These are phyloP conservation scores for Sympetrum striolatum DNA, from an alignment of 2,888 invertebrate genomes.

Conservation along the genomic window DNA sequence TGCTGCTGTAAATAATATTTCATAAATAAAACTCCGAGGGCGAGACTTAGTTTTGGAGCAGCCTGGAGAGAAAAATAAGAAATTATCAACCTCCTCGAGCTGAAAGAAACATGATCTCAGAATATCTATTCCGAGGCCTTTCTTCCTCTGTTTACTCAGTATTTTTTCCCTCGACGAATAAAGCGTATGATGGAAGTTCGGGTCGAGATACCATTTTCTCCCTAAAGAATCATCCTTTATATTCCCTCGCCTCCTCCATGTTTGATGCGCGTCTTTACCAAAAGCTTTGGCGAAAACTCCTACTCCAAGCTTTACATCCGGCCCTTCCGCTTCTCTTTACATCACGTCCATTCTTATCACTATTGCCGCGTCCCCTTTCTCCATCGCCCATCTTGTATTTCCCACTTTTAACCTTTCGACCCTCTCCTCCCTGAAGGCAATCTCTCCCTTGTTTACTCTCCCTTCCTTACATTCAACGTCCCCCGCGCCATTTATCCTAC, in stretches of 20 bases:
- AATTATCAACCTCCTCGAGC: neutral
- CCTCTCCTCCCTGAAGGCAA: neutral
- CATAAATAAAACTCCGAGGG: neutral
- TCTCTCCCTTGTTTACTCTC: neutral
- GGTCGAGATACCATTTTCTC: conserved; percentile 26
- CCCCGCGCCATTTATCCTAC: neutral
- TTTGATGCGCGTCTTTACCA: conserved; percentile 30
- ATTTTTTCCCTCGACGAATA: neutral
- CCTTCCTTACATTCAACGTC: neutral
- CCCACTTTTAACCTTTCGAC: neutral
- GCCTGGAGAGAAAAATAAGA: neutral
- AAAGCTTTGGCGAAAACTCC: conserved; percentile 17
- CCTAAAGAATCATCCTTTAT: conserved; percentile 36
- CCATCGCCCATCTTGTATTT: neutral
- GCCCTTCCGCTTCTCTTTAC: neutral
- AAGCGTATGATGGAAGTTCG: neutral
- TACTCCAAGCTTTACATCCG: neutral
- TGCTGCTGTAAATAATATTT: too few species aligned
- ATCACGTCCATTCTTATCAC: conserved; percentile 5
- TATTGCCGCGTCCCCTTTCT: neutral
- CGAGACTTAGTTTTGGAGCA: neutral
- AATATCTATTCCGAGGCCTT: neutral
- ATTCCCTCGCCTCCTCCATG: neutral
- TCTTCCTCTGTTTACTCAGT: neutral
- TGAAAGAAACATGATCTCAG: conserved; percentile 28